These are phyloP conservation scores for Calliphora vomitoria DNA, from an alignment of 2,888 invertebrate genomes.

Conservation along the genomic window DNA sequence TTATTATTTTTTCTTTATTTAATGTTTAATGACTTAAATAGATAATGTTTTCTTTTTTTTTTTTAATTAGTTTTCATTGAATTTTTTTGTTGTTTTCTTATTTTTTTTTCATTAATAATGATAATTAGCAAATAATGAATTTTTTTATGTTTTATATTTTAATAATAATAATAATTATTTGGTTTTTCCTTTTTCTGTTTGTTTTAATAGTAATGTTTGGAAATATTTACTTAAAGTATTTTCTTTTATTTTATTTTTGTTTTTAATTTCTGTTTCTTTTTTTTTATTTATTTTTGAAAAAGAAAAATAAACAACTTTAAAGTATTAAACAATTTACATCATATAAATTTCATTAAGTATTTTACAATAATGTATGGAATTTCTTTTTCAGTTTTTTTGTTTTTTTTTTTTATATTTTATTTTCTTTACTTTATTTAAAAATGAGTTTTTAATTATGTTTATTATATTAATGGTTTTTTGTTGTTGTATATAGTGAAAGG, in stretches of 20 bases:
- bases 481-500: constrained; percentile 69
- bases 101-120: constrained; percentile 70
- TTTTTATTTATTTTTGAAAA: constrained; percentile 45
- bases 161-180: constrained; percentile 72
- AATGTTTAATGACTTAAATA: constrained; percentile 74
- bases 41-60: constrained; percentile 68
- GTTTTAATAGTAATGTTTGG: constrained; percentile 77
- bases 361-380: constrained; percentile 69
- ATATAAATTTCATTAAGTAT: constrained; percentile 70
- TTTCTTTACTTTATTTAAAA: constrained; percentile 61
- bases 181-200: constrained; percentile 42
- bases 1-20: constrained; percentile 70
- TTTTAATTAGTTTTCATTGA: constrained; percentile 69
- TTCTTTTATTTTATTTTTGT: constrained; percentile 17
- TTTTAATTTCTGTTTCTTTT: constrained; percentile 44
- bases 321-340: constrained; percentile 71
- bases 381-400: constrained; percentile 23
- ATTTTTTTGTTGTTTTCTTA: constrained; percentile 31
- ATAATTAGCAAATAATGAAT: constrained; percentile 75
- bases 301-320: constrained; percentile 60
- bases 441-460: constrained; percentile 48
- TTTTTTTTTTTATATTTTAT: not conserved
- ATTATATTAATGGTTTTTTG: constrained; percentile 39
- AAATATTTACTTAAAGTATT: constrained; percentile 73
- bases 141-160: constrained; percentile 64